These are phyloP conservation scores for Cotesia typhae DNA, from an alignment of 1,140 invertebrate species.

Conservation along the genomic window DNA sequence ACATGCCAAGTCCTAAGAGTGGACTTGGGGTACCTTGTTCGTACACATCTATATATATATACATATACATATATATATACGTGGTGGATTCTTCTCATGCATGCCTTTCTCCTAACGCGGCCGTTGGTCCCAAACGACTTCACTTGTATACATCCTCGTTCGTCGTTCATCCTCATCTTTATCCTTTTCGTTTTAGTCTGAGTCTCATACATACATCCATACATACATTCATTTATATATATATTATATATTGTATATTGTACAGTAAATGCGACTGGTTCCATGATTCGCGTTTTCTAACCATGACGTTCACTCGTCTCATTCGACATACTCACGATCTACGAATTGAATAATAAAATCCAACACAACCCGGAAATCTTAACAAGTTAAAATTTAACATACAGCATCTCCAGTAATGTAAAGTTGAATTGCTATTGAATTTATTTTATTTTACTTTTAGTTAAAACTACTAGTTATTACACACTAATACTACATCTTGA, in stretches of 20 bases:
- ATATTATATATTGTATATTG: too few relatives aligned
- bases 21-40: slow-evolving; percentile 22
- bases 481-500: too few relatives aligned
- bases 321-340: slow-evolving; percentile 3
- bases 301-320: slow-evolving; percentile 2
- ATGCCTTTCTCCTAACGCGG: slow-evolving; percentile 17
- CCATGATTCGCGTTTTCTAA: background rate
- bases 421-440: too few relatives aligned
- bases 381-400: too few relatives aligned
- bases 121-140: background rate
- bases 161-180: background rate
- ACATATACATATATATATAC: background rate
- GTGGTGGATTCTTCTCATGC: slow-evolving; percentile 8
- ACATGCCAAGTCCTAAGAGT: slow-evolving; percentile 41
- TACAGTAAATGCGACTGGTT: background rate
- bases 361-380: background rate
- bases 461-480: too few relatives aligned
- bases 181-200: background rate
- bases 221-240: too few relatives aligned
- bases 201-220: too few relatives aligned
- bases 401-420: too few relatives aligned
- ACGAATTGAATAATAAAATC: background rate
- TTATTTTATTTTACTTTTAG: too few relatives aligned
- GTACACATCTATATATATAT: background rate
- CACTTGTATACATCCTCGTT: slow-evolving; percentile 2